Conservation (phyloP, 2,888 invertebrate species). For the Dioctria linearis region DNA sequence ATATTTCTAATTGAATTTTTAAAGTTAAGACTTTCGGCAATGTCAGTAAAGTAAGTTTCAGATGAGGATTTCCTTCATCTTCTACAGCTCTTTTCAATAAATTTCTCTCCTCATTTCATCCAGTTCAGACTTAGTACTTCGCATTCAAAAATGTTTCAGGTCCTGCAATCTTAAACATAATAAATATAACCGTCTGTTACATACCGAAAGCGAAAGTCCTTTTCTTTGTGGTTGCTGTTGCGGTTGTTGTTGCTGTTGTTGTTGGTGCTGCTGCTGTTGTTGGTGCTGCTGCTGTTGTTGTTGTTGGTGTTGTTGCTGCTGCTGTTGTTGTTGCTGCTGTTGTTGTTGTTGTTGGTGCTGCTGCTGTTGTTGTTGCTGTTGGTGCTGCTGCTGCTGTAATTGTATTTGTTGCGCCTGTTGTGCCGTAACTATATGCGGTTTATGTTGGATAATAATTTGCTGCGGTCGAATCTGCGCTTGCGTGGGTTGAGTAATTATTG, state of each 20-base stretch:
- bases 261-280: constrained; percentile 55
- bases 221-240: constrained; percentile 65
- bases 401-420: constrained; percentile 67
- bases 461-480: constrained; percentile 63
- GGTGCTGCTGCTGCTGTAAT: constrained; percentile 59
- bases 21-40: no score
- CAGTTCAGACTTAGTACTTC: no score
- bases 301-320: constrained; percentile 60
- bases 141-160: no score
- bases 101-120: no score
- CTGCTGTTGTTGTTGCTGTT: constrained; percentile 65
- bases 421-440: constrained; percentile 66
- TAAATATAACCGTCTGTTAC: constrained; percentile 34
- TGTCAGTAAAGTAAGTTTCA: no score
- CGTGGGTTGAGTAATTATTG: constrained; percentile 65
- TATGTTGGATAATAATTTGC: constrained; percentile 65
- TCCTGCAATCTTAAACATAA: no score
- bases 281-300: constrained; percentile 65
- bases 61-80: no score
- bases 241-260: constrained; percentile 58
- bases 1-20: no score
- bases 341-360: constrained; percentile 54
- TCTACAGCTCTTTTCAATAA: no score
- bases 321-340: constrained; percentile 60
- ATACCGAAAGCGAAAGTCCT: constrained; percentile 69